These are phyloP conservation scores for Catonia carolina DNA, from an alignment of 2,888 invertebrate genomes.

Conservation along the genomic window DNA sequence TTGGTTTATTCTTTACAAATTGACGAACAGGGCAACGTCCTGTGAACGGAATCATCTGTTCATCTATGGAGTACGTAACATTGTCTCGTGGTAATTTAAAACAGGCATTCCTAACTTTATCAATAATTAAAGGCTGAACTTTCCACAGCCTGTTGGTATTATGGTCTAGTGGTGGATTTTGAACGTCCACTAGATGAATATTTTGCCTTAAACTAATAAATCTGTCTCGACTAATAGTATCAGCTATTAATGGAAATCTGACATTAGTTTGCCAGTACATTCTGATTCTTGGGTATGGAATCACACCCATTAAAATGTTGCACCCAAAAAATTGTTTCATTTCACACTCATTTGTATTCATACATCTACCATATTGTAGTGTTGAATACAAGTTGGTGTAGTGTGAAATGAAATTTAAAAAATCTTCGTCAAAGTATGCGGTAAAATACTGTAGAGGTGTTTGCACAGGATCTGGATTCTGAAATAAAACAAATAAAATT, in stretches of 20 bases:
- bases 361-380: neutral
- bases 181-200: constrained; percentile 6
- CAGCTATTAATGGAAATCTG: neutral
- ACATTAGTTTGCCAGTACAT: neutral
- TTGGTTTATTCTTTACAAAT: constrained; percentile 17
- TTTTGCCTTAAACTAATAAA: neutral
- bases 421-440: neutral
- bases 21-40: constrained; percentile 5
- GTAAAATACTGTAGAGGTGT: neutral
- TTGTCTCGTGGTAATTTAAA: constrained; percentile 1
- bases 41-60: constrained; percentile 20
- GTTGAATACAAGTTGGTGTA: neutral
- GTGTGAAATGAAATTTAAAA: neutral
- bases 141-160: constrained; percentile 17
- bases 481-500: neutral
- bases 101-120: neutral
- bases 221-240: neutral
- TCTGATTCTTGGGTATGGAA: neutral
- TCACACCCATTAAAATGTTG: neutral
- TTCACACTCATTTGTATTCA: neutral
- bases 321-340: neutral
- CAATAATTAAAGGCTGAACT: constrained; percentile 16
- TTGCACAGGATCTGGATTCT: neutral
- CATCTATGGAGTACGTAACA: constrained; percentile 16
- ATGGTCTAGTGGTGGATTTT: neutral